Evolutionary conservation across 2,888 invertebrate species (phyloP).

Genomic region (Apamea sordens): DNA sequence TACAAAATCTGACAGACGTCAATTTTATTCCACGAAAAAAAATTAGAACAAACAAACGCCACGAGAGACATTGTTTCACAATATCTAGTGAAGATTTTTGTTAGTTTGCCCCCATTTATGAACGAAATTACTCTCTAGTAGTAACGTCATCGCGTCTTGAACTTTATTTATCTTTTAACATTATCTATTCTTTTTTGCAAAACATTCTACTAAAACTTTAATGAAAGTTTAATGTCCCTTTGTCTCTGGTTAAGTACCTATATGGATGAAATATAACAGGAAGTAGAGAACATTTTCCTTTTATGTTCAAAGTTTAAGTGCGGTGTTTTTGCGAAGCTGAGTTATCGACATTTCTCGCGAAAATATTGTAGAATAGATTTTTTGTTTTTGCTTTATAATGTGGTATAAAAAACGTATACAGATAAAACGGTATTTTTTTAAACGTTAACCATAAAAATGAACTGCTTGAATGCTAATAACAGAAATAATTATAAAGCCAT

Average conservation of each 20-base stretch:
- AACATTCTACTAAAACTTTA: slow-evolving; percentile 45
- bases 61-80: not conserved
- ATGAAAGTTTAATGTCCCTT: slow-evolving; percentile 64
- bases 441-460: too few relatives aligned
- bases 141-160: slow-evolving; percentile 28
- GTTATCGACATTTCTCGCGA: slow-evolving; percentile 29
- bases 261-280: slow-evolving; percentile 52
- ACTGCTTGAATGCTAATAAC: too few relatives aligned
- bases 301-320: slow-evolving; percentile 14
- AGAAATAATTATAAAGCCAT: too few relatives aligned
- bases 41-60: slow-evolving; percentile 15
- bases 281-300: slow-evolving; percentile 53
- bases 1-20: too few relatives aligned
- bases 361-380: not conserved
- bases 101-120: slow-evolving; percentile 45
- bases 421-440: too few relatives aligned
- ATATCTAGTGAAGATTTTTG: slow-evolving; percentile 30
- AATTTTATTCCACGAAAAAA: too few relatives aligned
- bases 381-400: too few relatives aligned
- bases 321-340: not conserved
- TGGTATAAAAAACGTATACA: too few relatives aligned
- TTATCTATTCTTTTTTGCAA: slow-evolving; percentile 61
- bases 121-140: slow-evolving; percentile 53
- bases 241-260: slow-evolving; percentile 44
- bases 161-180: slow-evolving; percentile 54